Percentiles rank a stretch among this genome's conserved stretches.
These are phyloP conservation scores for Polypedilum vanderplanki DNA, from an alignment of 1,140 invertebrate species.

Conservation along the genomic window DNA sequence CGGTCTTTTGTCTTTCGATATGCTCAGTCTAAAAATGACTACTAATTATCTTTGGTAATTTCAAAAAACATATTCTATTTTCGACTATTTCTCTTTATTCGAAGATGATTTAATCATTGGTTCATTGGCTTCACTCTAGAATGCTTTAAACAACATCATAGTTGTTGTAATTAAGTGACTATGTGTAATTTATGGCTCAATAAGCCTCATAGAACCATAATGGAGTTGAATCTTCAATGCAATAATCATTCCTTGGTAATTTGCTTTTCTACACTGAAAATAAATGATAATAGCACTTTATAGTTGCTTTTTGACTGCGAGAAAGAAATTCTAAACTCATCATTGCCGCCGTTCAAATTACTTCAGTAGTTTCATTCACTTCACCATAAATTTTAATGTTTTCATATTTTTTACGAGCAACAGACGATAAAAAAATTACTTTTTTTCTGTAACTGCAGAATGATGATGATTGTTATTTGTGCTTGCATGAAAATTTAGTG, in stretches of 20 bases:
- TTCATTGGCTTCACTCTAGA: background rate
- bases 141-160: background rate
- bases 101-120: constrained; percentile 9
- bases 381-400: background rate
- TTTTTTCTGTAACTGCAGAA: background rate
- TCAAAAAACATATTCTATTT: no score
- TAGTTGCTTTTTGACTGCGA: background rate
- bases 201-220: constrained; percentile 16
- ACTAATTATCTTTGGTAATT: background rate
- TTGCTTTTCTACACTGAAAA: background rate
- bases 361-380: background rate
- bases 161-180: constrained; percentile 11
- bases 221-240: background rate
- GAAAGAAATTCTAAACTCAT: background rate
- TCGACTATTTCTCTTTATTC: background rate
- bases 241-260: background rate
- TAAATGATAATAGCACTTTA: constrained; percentile 3
- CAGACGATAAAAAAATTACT: constrained; percentile 9
- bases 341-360: background rate
- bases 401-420: constrained; percentile 10
- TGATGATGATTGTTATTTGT: background rate
- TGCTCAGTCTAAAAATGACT: constrained; percentile 3
- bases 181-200: constrained; percentile 16
- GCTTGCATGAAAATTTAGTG: background rate
- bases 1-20: constrained; percentile 2